Conservation (phyloP, 92 coral and sea anemone genomes). For the Zoanthus sociatus region DNA sequence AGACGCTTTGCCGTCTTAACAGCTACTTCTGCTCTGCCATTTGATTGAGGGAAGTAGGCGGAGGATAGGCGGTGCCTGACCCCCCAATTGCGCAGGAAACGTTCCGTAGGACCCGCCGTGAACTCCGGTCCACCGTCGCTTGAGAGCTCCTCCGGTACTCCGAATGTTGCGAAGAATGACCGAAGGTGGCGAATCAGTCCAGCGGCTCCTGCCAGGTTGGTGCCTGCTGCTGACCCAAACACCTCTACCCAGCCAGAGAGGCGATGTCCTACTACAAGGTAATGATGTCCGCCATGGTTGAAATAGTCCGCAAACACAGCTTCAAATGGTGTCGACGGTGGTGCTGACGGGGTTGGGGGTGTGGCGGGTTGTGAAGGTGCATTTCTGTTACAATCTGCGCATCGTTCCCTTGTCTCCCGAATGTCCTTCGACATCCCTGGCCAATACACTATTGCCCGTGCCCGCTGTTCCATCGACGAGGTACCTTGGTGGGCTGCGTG, state of each 20-base stretch:
- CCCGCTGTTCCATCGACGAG: no score
- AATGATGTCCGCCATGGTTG: conserved; percentile 61
- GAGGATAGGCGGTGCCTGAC: conserved; percentile 52
- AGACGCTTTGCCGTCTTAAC: conserved; percentile 17
- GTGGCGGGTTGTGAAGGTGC: no score
- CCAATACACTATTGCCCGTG: no score
- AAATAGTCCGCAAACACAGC: conserved; percentile 78
- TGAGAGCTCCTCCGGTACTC: conserved; percentile 46
- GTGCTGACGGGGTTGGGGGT: conserved; percentile 34
- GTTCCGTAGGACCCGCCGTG: conserved; percentile 41
- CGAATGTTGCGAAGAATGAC: neutral
- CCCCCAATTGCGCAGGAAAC: conserved; percentile 36
- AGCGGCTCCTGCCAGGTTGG: conserved; percentile 51
- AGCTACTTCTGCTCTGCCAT: conserved; percentile 51
- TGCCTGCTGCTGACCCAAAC: conserved; percentile 46
- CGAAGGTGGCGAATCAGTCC: conserved; percentile 50
- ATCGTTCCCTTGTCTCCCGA: no score
- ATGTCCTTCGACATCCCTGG: no score
- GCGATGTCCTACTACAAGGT: conserved; percentile 71
- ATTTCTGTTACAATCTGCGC: neutral
- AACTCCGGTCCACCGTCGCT: conserved; percentile 1
- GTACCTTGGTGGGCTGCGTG: no score
- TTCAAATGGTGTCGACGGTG: conserved; percentile 74
- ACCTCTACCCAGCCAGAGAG: conserved; percentile 64
- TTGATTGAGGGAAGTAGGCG: conserved; percentile 50